phyloP scores from a whole-genome alignment of 1,140 invertebrate species.

The Caenorhabditis tropicalis region DNA sequence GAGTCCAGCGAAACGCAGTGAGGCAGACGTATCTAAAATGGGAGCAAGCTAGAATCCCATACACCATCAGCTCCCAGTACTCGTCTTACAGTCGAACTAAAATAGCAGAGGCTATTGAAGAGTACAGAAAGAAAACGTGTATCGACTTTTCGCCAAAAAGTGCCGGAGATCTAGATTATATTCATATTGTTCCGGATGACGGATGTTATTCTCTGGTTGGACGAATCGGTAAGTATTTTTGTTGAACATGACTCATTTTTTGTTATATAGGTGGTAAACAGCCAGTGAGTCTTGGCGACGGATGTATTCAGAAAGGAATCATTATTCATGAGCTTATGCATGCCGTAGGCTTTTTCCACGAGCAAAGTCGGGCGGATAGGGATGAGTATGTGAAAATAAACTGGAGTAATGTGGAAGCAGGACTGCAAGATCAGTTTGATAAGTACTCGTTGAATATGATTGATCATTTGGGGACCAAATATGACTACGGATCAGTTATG shows the following conservation, averaged over 20 bases:
- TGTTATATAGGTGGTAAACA: slow-evolving; percentile 69
- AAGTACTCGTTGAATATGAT: slow-evolving; percentile 63
- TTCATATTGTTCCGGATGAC: slow-evolving; percentile 64
- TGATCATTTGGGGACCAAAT: slow-evolving; percentile 61
- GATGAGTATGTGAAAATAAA: slow-evolving; percentile 77
- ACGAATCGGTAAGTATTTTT: slow-evolving; percentile 51
- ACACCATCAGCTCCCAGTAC: slow-evolving; percentile 54
- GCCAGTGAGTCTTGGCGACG: slow-evolving; percentile 64
- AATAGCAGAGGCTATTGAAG: slow-evolving; percentile 63
- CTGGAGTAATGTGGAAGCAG: slow-evolving; percentile 77
- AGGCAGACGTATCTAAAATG: slow-evolving; percentile 66
- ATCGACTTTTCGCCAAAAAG: slow-evolving; percentile 63
- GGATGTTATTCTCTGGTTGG: slow-evolving; percentile 64
- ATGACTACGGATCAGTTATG: slow-evolving; percentile 73
- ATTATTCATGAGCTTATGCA: slow-evolving; percentile 78
- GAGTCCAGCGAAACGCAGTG: slow-evolving; percentile 67
- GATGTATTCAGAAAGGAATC: slow-evolving; percentile 73
- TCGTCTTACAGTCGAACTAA: slow-evolving; percentile 59
- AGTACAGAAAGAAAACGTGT: slow-evolving; percentile 61
- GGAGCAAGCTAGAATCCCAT: slow-evolving; percentile 62
- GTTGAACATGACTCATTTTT: not conserved
- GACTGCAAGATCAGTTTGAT: slow-evolving; percentile 63
- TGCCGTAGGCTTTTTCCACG: slow-evolving; percentile 77
- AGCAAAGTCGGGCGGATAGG: slow-evolving; percentile 75
- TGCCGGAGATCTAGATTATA: slow-evolving; percentile 61